These are phyloP conservation scores for Gobius niger DNA, from an alignment of 2,113 vertebrate genomes.

Conservation along the genomic window DNA sequence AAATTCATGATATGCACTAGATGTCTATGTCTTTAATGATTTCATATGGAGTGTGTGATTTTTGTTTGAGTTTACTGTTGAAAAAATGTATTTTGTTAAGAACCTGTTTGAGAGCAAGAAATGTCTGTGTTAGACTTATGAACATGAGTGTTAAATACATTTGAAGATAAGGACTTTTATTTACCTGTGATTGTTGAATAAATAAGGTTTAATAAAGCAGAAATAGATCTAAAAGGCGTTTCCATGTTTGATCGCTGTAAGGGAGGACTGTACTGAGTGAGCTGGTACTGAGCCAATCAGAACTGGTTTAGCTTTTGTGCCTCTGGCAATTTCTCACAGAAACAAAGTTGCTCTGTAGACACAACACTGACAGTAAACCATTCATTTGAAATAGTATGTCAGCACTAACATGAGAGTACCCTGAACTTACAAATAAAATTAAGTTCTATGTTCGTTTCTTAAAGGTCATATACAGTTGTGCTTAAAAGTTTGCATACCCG, in stretches of 20 bases:
- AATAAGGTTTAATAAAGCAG: too few relatives aligned
- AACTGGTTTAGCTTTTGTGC: neutral
- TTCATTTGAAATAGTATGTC: neutral
- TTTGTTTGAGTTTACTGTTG: conserved; percentile 7
- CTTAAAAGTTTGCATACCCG: too few relatives aligned
- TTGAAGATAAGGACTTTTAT: neutral
- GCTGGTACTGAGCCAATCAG: neutral
- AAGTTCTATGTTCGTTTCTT: too few relatives aligned
- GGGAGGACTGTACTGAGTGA: neutral
- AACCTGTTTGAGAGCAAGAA: neutral
- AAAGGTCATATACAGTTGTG: too few relatives aligned
- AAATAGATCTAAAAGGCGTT: too few relatives aligned
- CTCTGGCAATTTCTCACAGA: neutral
- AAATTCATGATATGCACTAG: conserved; percentile 44
- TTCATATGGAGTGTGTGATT: conserved; percentile 23
- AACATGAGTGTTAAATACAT: neutral
- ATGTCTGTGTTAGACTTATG: neutral
- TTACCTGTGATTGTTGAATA: neutral
- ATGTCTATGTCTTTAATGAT: conserved; percentile 36
- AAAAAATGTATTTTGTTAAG: neutral
- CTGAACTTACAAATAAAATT: neutral
- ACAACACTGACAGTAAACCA: neutral
- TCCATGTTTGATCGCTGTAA: neutral
- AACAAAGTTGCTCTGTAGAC: neutral
- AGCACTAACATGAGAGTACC: neutral